Evolutionary conservation across 1,140 invertebrate genomes (phyloP).

Genomic region (Tenebrio molitor): DNA sequence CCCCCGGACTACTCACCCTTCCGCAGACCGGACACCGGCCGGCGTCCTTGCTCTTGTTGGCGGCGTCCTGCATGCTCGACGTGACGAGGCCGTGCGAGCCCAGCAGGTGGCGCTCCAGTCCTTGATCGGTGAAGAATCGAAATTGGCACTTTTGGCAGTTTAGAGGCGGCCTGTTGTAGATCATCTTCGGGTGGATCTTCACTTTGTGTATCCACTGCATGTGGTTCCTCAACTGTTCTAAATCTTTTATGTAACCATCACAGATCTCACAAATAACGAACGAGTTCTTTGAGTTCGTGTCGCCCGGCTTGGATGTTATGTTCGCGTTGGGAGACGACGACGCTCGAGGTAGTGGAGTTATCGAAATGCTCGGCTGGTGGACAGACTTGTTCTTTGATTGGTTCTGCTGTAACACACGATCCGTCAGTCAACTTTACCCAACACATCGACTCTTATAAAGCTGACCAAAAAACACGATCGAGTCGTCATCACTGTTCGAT

Average conservation of each 20-base stretch:
- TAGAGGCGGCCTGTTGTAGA: slow-evolving; percentile 92
- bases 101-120: slow-evolving; percentile 91
- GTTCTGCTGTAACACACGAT: slow-evolving; percentile 43
- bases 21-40: slow-evolving; percentile 94
- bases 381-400: slow-evolving; percentile 68
- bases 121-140: slow-evolving; percentile 80
- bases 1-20: slow-evolving; percentile 84
- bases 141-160: slow-evolving; percentile 98
- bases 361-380: slow-evolving; percentile 90
- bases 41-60: slow-evolving; percentile 94
- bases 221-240: slow-evolving; percentile 92
- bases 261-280: slow-evolving; percentile 97
- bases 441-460: too few species aligned
- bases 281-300: slow-evolving; percentile 75
- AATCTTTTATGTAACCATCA: slow-evolving; percentile 94
- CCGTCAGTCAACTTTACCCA: neutral
- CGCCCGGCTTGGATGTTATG: slow-evolving; percentile 65
- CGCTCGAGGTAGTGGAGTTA: slow-evolving; percentile 86
- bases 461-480: too few species aligned
- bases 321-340: slow-evolving; percentile 68
- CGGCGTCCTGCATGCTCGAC: slow-evolving; percentile 95
- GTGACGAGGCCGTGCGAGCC: slow-evolving; percentile 95
- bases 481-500: too few species aligned
- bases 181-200: slow-evolving; percentile 97
- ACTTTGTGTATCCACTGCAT: slow-evolving; percentile 98